Base-by-base conservation (phyloP, 2,797 vertebrate genomes). In the Emys orbicularis region DNA sequence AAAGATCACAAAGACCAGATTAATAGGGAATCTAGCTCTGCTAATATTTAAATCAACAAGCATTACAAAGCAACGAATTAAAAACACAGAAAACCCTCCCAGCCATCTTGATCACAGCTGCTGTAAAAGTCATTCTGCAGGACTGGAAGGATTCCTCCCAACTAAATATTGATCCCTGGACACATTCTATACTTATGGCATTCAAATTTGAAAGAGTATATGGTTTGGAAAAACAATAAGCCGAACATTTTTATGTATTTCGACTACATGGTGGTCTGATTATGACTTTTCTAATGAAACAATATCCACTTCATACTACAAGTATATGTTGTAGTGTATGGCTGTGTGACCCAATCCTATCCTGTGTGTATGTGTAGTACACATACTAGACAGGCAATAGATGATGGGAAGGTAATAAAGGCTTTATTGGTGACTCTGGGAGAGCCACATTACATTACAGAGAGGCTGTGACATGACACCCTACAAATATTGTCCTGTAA, bases 31-130 rank as follows among this genome's bases (percentile, higher is more conserved):
- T 93, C 87, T 89, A 12, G 50, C 89, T 97, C 77, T 50, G n/a
- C 76, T 94, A 96, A 97, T 96, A 97, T 94, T 95, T 90, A 89
- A 86, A 95, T 96, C 89, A 94, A 90, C 0, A 5, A 91, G 5
- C 91, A 92, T 88, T 91, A 88, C 87, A 94, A 79, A 92, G 86
- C 68, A 94, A 96, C 80, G 91, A 97, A 94, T 97, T 87, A 94
- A 94, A 92, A 97, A 92, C 80, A 59, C 65, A 95, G 92, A 86
- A 95, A 95, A 83, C 53, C 37, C 56, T 95, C 87, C 76, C 83
- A 92, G 81, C 84, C 96, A 97, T 97, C 96, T 97, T 98, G 97
- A 97, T 97, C 95, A 90, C 97, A 97, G 95, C 97, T 97, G 96
- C 95, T 90, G 18, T 90, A 79, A 77, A 95, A 95, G 81, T 65